Percentiles rank a stretch among this genome's conserved stretches.
These are phyloP conservation scores for Crioceris asparagi DNA, from an alignment of 2,888 invertebrate genomes.

Conservation along the genomic window DNA sequence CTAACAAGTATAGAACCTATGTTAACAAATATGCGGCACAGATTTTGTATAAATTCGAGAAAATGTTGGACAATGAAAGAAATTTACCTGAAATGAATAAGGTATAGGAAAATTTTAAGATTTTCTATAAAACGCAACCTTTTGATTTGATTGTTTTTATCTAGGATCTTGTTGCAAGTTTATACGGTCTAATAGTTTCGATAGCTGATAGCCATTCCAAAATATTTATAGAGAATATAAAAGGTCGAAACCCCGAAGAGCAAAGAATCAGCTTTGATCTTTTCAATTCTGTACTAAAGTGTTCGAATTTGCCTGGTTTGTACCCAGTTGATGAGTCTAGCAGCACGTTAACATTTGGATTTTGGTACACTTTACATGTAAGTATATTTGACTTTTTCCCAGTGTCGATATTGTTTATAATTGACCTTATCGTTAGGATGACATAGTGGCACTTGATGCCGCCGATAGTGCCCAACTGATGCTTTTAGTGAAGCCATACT, in stretches of 20 bases:
- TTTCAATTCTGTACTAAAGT: conserved; percentile 63
- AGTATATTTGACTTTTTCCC: not conserved
- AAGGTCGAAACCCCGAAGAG: conserved; percentile 40
- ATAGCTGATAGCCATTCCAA: conserved; percentile 61
- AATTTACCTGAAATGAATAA: conserved; percentile 34
- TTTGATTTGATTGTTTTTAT: too few species aligned
- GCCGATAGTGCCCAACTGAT: conserved; percentile 41
- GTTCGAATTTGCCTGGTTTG: conserved; percentile 70
- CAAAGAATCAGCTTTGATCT: conserved; percentile 49
- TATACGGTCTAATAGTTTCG: conserved; percentile 58
- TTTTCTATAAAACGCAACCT: too few species aligned
- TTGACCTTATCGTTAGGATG: conserved; percentile 42
- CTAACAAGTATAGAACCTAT: conserved; percentile 42
- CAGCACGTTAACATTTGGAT: conserved; percentile 76
- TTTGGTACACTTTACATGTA: conserved; percentile 88
- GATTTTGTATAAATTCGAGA: conserved; percentile 46
- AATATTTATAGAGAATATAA: conserved; percentile 43
- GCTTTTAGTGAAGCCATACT: conserved; percentile 61
- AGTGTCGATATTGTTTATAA: not conserved
- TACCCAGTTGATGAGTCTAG: conserved; percentile 83
- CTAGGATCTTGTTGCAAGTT: conserved; percentile 58
- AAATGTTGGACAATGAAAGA: conserved; percentile 42
- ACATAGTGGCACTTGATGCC: conserved; percentile 44
- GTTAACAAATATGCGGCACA: conserved; percentile 48
- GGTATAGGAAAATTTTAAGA: conserved; percentile 19